Conservation (phyloP, 2,888 invertebrate species). For the Osedax fenrisi region DNA sequence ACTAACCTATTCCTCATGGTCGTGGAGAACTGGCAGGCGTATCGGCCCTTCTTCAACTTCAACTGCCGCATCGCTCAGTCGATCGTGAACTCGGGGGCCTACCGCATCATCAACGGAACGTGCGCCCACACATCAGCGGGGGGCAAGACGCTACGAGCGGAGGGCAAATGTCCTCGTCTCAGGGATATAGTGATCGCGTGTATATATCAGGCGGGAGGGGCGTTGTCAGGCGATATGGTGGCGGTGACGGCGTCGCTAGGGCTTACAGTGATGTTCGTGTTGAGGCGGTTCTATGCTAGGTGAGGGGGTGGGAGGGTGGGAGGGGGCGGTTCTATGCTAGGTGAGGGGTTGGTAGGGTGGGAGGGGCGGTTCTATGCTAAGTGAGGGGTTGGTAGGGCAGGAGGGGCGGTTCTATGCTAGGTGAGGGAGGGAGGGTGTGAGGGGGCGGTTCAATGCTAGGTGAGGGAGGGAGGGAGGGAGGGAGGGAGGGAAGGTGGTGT, state of each 20-base stretch:
- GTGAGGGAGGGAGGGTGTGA: too few species aligned
- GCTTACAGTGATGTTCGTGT: not conserved
- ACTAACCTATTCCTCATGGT: constrained; percentile 51
- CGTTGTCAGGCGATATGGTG: not conserved
- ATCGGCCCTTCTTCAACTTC: constrained; percentile 50
- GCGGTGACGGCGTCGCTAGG: too few species aligned
- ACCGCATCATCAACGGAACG: constrained; percentile 51
- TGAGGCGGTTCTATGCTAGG: not conserved
- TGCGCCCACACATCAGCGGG: constrained; percentile 49
- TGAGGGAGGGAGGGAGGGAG: too few species aligned
- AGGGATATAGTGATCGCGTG: constrained; percentile 41
- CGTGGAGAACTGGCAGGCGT: constrained; percentile 49
- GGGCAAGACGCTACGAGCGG: constrained; percentile 41
- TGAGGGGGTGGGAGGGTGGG: not conserved
- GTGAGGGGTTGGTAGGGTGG: too few species aligned
- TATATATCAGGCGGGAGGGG: constrained; percentile 29
- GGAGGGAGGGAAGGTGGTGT: too few species aligned
- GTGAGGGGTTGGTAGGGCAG: too few species aligned
- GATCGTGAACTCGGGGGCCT: constrained; percentile 51
- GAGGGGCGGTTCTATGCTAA: too few species aligned
- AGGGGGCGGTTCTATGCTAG: too few species aligned
- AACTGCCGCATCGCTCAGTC: constrained; percentile 50
- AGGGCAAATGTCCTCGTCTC: constrained; percentile 47
- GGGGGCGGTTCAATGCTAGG: too few species aligned
- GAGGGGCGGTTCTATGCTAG: too few species aligned